These are phyloP conservation scores for Physeter macrocephalus DNA, from an alignment of 2,113 vertebrate species.

Conservation along the genomic window DNA sequence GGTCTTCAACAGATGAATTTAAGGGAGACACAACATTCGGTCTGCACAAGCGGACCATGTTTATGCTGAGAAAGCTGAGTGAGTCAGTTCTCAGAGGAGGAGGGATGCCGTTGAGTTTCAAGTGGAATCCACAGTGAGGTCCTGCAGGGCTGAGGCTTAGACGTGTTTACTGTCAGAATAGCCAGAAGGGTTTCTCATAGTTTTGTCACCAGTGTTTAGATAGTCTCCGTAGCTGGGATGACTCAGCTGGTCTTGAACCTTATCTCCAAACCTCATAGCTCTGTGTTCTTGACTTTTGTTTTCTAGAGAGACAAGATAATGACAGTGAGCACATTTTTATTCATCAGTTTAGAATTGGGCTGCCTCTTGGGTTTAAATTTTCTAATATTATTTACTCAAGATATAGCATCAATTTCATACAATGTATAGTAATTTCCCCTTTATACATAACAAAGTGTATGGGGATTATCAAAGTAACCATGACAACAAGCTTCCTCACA, in stretches of 20 bases:
- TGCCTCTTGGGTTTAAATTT: not conserved
- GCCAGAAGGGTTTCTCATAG: not conserved
- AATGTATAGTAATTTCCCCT: constrained; percentile 42
- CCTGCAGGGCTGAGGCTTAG: not conserved
- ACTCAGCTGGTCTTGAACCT: not conserved
- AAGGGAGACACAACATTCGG: not conserved
- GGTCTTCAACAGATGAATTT: not conserved
- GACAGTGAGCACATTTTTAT: constrained; percentile 58
- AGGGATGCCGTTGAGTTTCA: not conserved
- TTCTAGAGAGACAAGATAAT: constrained; percentile 48
- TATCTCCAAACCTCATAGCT: constrained; percentile 3
- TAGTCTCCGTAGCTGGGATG: not conserved
- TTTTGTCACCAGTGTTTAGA: not conserved
- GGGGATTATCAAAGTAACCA: constrained; percentile 63
- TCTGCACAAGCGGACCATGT: not conserved
- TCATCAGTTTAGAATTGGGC: constrained; percentile 44
- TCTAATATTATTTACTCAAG: constrained; percentile 47
- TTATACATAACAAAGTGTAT: not conserved
- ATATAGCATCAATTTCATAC: constrained; percentile 50
- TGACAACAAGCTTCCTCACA: constrained; percentile 57
- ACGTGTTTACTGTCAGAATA: not conserved
- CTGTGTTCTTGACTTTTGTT: constrained; percentile 40
- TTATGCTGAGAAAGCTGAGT: not conserved
- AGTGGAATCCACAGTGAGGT: not conserved
- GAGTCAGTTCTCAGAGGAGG: not conserved